Evolutionary conservation across 2,113 vertebrate species (phyloP), one percentile per base, ranked within the genome.

Genomic region (Malurus melanocephalus): DNA sequence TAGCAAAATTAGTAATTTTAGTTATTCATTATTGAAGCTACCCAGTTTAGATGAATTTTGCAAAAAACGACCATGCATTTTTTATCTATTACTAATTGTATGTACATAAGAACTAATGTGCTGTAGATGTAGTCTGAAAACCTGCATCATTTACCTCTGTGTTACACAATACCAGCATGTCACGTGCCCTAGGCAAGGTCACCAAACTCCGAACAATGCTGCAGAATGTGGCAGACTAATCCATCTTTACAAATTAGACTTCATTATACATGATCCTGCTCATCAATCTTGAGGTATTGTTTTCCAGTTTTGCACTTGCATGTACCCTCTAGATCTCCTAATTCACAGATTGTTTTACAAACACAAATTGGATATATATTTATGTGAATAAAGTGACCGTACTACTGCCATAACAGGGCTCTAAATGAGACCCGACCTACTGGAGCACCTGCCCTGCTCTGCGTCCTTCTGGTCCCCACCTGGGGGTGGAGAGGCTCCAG

Each of bases 141-240:
- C n/a, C 61, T 40, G 2, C 10, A 68, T 23, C 20, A 90, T 87
- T 75, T 81, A 71, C 43, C 66, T 68, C 46, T 15, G 7, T 55
- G 46, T 52, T 79, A 53, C 20, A 68, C 62, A 72, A 69, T 43
- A 38, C 11, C 66, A 82, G 59, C 40, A 81, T 65, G 88, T 91
- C 86, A 90, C 66, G 30, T 73, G 92, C 88, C 92, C 93, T 77
- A 79, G 71, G 64, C 92, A 93, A 94, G 90, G 95, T 93, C 94
- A 91, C 78, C 71, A 65, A 88, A 75, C 69, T 57, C 86, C 38
- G 57, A 88, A 81, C 66, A 80, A 6, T 18, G 79, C 89, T 62
- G 61, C 61, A 75, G 73, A 80, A 93, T 78, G 51, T 84, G 90
- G 61, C 83, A 73, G 74, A 85, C 35, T 48, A 90, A 93, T 82